These are phyloP conservation scores for Apis laboriosa DNA, from an alignment of 1,140 invertebrate genomes.

Conservation along the genomic window DNA sequence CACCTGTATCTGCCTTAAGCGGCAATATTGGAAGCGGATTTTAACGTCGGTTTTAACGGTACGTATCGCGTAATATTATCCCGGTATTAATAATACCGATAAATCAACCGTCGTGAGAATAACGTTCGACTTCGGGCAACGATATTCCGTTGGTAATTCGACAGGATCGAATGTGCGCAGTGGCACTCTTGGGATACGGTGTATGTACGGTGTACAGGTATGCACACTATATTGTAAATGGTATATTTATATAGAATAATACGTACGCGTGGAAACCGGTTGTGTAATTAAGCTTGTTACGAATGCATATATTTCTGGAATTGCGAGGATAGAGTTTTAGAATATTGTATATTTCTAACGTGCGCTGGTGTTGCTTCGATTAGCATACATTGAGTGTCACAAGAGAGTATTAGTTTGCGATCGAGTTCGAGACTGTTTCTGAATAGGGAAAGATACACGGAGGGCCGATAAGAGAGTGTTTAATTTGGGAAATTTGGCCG, in stretches of 20 bases:
- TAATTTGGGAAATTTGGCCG: too few relatives aligned
- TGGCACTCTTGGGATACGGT: slow-evolving; percentile 57
- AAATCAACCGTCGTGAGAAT: slow-evolving; percentile 64
- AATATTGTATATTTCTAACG: too few relatives aligned
- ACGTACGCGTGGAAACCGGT: neutral
- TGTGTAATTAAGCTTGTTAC: slow-evolving; percentile 5
- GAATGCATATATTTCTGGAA: neutral
- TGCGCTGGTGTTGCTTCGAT: too few relatives aligned
- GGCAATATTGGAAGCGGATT: slow-evolving; percentile 66
- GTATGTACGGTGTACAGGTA: neutral
- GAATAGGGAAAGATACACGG: too few relatives aligned
- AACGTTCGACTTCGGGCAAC: slow-evolving; percentile 61
- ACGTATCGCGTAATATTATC: slow-evolving; percentile 66
- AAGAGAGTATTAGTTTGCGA: too few relatives aligned
- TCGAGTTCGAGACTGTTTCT: too few relatives aligned
- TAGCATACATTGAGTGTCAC: too few relatives aligned
- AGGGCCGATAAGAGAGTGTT: too few relatives aligned
- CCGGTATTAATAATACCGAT: slow-evolving; percentile 64
- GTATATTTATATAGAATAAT: slow-evolving; percentile 15
- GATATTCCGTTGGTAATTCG: slow-evolving; percentile 64
- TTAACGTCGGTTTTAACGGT: slow-evolving; percentile 66
- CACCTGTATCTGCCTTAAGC: slow-evolving; percentile 66
- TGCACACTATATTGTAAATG: neutral
- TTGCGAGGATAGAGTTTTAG: neutral
- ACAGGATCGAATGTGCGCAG: slow-evolving; percentile 56